Percentiles rank a stretch among this genome's conserved stretches.
These are phyloP conservation scores for Hydropotes inermis DNA, from an alignment of 2,113 vertebrate genomes.

Conservation along the genomic window DNA sequence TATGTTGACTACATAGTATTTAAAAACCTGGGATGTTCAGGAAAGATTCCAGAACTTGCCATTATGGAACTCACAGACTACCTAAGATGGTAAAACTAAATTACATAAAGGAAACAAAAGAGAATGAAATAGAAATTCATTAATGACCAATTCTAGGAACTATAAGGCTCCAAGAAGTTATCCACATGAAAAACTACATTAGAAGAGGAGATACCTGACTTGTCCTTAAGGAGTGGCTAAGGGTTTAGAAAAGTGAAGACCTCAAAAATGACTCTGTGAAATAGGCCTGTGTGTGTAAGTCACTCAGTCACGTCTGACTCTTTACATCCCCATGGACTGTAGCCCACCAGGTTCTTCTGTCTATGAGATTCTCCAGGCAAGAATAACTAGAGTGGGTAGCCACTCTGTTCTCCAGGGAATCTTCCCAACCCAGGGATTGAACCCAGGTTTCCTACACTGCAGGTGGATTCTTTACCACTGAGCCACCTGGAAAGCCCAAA, in stretches of 20 bases:
- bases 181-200: background rate
- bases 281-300: background rate
- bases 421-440: background rate
- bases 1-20: background rate
- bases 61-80: background rate
- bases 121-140: background rate
- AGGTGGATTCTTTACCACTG: background rate
- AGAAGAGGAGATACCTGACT: background rate
- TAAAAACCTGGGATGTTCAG: background rate
- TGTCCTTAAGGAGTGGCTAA: background rate
- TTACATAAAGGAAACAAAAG: background rate
- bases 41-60: background rate
- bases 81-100: background rate
- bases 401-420: background rate
- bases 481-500: background rate
- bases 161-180: background rate
- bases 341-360: background rate
- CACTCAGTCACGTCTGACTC: accelerated
- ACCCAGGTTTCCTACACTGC: background rate
- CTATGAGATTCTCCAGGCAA: background rate
- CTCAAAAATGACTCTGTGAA: background rate
- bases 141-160: background rate
- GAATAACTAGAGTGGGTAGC: background rate
- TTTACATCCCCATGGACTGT: background rate
- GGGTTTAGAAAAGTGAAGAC: background rate